Evolutionary conservation across 2,888 invertebrate species (phyloP), one percentile per base, ranked within the genome.

Genomic region (Cynaeus angustus): DNA sequence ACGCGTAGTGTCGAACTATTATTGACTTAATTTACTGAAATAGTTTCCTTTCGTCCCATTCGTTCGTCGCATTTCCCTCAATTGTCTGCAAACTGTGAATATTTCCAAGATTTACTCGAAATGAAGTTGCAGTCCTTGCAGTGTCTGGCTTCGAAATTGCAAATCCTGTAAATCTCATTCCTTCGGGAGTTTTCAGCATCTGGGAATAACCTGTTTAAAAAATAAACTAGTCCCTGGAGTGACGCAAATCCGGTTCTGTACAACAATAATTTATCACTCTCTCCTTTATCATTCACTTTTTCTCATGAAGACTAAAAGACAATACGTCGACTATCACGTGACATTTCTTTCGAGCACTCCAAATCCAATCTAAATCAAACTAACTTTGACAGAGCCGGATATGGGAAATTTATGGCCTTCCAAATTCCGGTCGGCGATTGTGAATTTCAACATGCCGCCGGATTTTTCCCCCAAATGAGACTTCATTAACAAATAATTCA

Each of bases 401-500:
- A 37, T n/a, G 7, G n/a, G 37, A n/a, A 37, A 37, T 37, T 37
- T 37, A 37, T 37, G 37, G 37, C 37, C n/a, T 21, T 37, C 10
- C 5, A 45, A 14, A 45, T 45, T 13, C 45, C 13, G 16, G 12
- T 14, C 16, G 14, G 13, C 14, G 13, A 16, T 45, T 16, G 9
- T 4, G 14, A 45, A 45, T 45, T 13, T 8, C 12, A 45, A 12
- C n/a, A 14, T 12, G 12, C 2, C n/a, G 13, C 14, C 2, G 14
- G 6, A 45, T 38, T 38, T 9, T 10, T 8, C 10, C 3, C 10
- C 8, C 37, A 21, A 21, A 41, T 21, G 21, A 21, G 21, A 21
- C 41, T 58, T 58, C 41, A 58, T 45, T 58, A 58, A 58, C 58
- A 58, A 58, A 45, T 58, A 58, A 26, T 58, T 58, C 45, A 50